A percentile compares a stretch with the other conserved stretches of the same genome.
These are phyloP conservation scores for Bombus difficillimus DNA, from an alignment of 1,140 invertebrate species.

Conservation along the genomic window DNA sequence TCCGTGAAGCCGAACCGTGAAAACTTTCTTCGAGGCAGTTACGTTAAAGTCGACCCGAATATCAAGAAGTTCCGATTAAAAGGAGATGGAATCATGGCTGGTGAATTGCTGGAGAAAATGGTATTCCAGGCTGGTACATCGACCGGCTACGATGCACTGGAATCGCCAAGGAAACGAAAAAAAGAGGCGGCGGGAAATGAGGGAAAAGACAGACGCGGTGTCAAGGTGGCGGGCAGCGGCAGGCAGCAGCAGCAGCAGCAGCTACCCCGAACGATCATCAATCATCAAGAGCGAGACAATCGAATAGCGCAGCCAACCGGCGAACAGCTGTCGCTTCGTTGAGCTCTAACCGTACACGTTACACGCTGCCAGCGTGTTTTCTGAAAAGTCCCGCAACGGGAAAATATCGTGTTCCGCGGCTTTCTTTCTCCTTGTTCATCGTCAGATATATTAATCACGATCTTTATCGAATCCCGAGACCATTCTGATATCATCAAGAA, in stretches of 20 bases:
- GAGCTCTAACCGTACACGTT: conserved; percentile 74
- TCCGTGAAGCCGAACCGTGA: too few relatives aligned
- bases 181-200: conserved; percentile 67
- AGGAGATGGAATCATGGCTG: neutral
- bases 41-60: neutral
- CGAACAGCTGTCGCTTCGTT: conserved; percentile 82
- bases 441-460: neutral
- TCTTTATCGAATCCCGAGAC: neutral
- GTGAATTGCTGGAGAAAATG: conserved; percentile 34
- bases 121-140: conserved; percentile 43
- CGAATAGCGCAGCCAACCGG: conserved; percentile 79
- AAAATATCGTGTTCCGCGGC: neutral
- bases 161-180: conserved; percentile 66
- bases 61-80: neutral
- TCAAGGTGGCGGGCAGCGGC: conserved; percentile 62
- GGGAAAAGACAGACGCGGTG: conserved; percentile 67
- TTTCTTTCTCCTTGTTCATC: neutral
- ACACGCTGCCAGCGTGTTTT: conserved; percentile 70
- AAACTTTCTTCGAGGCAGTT: neutral
- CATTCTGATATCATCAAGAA: neutral
- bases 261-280: conserved; percentile 82
- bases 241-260: conserved; percentile 69
- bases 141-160: conserved; percentile 52
- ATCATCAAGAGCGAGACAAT: conserved; percentile 83
- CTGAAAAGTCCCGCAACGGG: conserved; percentile 37